Base-by-base conservation (phyloP, 2,113 vertebrate species). In the Ifrita kowaldi region DNA sequence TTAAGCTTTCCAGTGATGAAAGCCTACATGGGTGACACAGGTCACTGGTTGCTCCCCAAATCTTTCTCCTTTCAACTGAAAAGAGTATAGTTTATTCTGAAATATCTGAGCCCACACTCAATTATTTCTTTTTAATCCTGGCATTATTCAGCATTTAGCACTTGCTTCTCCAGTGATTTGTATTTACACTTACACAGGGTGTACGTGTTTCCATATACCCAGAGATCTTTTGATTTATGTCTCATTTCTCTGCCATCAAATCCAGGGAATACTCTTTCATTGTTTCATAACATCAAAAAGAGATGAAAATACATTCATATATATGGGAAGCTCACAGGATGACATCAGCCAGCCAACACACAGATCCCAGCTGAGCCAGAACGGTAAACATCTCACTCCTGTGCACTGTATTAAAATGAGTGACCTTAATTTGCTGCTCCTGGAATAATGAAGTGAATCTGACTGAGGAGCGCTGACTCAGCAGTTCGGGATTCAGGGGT, bases 391-490 rank as follows among this genome's bases (percentile, higher is more conserved):
- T 4, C 88, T 77, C 60, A 4, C 71, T 88, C 52, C 35, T 55
- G 32, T 17, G 76, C 44, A 41, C 71, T 68, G 79, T 76, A 89
- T 94, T 86, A 76, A 87, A 90, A 94, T 33, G 64, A 65, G 62
- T 33, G 85, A 90, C 90, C 88, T 89, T 82, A 92, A 92, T 92
- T 87, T 76, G 79, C 86, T 92, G 86, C 32, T 49, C 16, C 85
- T 20, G 47, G 90, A 93, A 87, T 96, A 94, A 96, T 71, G 49
- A 94, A 88, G 83, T 46, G 44, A 53, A 49, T 30, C 14, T 7
- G 55, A 9, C 63, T 18, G 21, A 37, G 64, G 44, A 91, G 47
- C 0, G 44, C 85, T 95, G 96, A 93, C 86, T 95, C 73, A 21
- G 42, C 85, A 53, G 13, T 21, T 75, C 5, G 33, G 83, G 88